Percentiles rank a stretch among this genome's conserved stretches.
Conservation (phyloP, 2,888 invertebrate genomes). For the Tipula confusa region DNA sequence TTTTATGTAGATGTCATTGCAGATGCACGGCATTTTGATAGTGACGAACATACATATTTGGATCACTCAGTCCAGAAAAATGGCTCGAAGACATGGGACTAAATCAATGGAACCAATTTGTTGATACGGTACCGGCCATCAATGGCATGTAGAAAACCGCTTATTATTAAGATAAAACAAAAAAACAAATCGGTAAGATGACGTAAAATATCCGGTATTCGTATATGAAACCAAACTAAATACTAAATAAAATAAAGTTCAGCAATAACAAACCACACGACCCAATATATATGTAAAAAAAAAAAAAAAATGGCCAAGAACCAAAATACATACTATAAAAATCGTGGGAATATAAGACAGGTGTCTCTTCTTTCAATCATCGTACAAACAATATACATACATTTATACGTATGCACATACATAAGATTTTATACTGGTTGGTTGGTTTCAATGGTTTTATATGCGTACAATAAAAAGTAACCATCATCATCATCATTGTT, state of each 20-base stretch:
- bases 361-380: not conserved
- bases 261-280: not conserved
- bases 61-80: no score
- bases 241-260: not conserved
- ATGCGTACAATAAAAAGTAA: not conserved
- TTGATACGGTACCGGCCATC: no score
- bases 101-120: no score
- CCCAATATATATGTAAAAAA: not conserved
- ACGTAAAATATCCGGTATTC: slow-evolving; percentile 12
- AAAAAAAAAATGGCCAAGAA: not conserved
- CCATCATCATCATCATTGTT: not conserved
- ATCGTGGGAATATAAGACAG: slow-evolving; percentile 9
- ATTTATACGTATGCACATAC: not conserved
- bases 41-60: no score
- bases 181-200: not conserved
- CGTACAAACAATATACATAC: no score
- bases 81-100: no score
- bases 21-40: no score
- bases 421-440: not conserved
- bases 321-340: not conserved
- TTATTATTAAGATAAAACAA: no score
- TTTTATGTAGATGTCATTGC: no score
- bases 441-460: not conserved
- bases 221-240: not conserved
- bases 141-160: no score